Conservation (phyloP, 2,888 invertebrate species). For the Uloborus plumipes region DNA sequence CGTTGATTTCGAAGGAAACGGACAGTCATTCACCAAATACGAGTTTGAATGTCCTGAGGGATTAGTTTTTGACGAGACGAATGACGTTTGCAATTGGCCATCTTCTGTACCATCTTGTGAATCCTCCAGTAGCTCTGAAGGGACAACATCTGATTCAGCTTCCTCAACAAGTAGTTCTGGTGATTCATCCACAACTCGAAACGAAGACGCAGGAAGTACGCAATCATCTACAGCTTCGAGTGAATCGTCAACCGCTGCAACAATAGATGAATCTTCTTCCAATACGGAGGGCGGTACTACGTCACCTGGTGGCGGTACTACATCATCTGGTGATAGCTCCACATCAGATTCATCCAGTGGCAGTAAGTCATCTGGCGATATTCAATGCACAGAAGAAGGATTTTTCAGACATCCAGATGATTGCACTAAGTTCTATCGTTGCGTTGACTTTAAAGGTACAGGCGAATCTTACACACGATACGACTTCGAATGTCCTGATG, state of each 20-base stretch:
- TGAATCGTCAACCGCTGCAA: constrained; percentile 2
- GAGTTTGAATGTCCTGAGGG: constrained; percentile 66
- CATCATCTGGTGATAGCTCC: constrained; percentile 5
- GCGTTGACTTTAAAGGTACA: constrained; percentile 63
- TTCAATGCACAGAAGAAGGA: constrained; percentile 65
- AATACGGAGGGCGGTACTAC: not conserved
- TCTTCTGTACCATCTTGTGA: constrained; percentile 65
- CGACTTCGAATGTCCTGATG: constrained; percentile 66
- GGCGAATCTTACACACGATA: constrained; percentile 61
- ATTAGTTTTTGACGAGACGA: constrained; percentile 66
- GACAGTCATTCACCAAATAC: constrained; percentile 52
- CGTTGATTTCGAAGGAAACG: constrained; percentile 60
- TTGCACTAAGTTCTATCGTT: constrained; percentile 67
- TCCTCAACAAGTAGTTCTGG: constrained; percentile 19
- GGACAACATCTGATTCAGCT: constrained; percentile 5
- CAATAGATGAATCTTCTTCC: not conserved
- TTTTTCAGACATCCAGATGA: constrained; percentile 67
- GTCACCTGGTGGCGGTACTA: not conserved
- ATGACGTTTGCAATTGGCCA: constrained; percentile 66
- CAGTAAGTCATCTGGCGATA: constrained; percentile 19
- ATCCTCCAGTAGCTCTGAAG: constrained; percentile 13
- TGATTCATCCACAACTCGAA: constrained; percentile 16
- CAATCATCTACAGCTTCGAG: not conserved
- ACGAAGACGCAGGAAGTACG: not conserved
- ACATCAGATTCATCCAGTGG: constrained; percentile 15